Conservation (phyloP, 2,888 invertebrate genomes). For the Hydraecia micacea region DNA sequence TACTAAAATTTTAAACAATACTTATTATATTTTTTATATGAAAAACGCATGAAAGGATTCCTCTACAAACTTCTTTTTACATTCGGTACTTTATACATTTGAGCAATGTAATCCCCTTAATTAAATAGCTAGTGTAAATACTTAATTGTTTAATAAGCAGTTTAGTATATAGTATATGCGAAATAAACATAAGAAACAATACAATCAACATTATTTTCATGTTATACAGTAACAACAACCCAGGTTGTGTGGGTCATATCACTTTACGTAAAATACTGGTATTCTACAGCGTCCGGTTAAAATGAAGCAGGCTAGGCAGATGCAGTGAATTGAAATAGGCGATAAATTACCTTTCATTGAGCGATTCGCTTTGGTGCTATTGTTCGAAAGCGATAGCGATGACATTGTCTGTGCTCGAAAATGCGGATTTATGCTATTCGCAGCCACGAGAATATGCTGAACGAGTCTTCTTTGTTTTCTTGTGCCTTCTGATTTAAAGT, state of each 20-base stretch:
- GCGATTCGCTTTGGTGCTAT: neutral
- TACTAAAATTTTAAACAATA: no score
- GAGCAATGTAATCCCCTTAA: no score
- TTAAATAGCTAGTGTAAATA: neutral
- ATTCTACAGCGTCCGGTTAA: neutral
- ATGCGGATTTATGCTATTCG: neutral
- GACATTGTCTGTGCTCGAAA: neutral
- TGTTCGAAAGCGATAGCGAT: neutral
- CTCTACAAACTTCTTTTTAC: no score
- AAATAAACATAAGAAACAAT: neutral
- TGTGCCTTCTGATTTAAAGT: constrained; percentile 1
- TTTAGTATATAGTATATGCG: no score
- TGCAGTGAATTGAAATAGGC: neutral
- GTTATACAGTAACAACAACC: neutral
- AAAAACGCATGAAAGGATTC: no score
- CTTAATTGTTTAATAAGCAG: neutral
- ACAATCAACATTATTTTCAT: neutral
- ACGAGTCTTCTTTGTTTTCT: constrained; percentile 13
- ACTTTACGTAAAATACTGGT: neutral
- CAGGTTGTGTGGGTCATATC: neutral
- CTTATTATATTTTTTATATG: no score
- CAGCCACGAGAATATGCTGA: neutral
- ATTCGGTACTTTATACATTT: no score
- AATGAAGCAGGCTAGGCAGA: neutral
- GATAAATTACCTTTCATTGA: constrained; percentile 12